A percentile compares a stretch with the other conserved stretches of the same genome.
Conservation (phyloP, 2,797 vertebrate genomes). For the Gymnothorax reevesii region DNA sequence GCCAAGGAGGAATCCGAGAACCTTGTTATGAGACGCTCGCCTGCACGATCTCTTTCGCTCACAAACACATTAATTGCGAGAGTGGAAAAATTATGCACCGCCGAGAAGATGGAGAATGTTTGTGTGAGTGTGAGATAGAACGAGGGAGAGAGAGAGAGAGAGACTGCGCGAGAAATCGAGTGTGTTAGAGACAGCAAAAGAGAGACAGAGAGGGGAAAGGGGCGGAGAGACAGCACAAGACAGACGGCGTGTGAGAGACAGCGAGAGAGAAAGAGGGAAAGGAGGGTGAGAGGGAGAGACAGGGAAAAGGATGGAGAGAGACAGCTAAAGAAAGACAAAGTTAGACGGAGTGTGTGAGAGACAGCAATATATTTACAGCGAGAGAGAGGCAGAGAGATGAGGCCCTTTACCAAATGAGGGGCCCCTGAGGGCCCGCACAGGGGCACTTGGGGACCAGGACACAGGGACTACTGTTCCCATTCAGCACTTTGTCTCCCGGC, state of each 20-base stretch:
- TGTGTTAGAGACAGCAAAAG: too few relatives aligned
- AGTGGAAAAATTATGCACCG: background rate
- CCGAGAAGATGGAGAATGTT: background rate
- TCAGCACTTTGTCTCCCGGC: constrained; percentile 82
- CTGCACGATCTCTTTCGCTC: background rate
- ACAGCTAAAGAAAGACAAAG: too few relatives aligned
- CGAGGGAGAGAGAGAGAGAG: too few relatives aligned
- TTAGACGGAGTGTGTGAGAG: background rate
- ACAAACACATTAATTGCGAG: background rate
- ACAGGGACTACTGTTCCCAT: constrained; percentile 90
- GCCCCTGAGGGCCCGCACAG: constrained; percentile 66
- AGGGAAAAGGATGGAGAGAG: too few relatives aligned
- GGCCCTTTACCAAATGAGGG: constrained; percentile 71
- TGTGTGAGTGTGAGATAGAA: background rate
- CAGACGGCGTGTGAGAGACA: background rate
- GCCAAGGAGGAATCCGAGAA: background rate
- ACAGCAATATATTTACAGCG: background rate
- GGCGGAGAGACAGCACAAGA: constrained; percentile 23
- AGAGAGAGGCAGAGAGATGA: background rate
- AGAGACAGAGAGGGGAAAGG: background rate
- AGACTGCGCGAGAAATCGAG: too few relatives aligned
- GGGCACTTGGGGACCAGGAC: constrained; percentile 74
- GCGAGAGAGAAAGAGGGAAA: too few relatives aligned
- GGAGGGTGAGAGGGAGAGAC: too few relatives aligned
- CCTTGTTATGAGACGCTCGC: background rate